Evolutionary conservation across 2,888 invertebrate genomes (phyloP), one percentile per base, ranked within the genome.

Genomic region (Phyto melanocephala): DNA sequence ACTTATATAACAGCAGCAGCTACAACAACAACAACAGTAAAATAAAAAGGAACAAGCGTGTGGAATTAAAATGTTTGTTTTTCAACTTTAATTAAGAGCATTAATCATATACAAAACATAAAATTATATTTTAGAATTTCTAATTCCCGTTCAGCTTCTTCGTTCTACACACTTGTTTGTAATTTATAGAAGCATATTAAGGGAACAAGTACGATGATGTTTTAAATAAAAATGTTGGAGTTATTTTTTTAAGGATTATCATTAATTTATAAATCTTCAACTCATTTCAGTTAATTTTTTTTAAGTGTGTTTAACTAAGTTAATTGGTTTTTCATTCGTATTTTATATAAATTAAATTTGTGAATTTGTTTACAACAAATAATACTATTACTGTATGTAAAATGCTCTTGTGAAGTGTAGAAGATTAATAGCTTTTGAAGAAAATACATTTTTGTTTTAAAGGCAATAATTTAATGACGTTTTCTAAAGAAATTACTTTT

Each of bases 21-120:
- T 13, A 4, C 45, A 24, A 10, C n/a, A 15, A 33, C 8, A 28
- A n/a, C 13, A 33, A 33, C 11, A 33, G 5, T 1, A 11, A 33
- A 20, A 10, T 8, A 8, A 56, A 22, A 17, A 28, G 2, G 42
- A 17, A 58, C n/a, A n/a, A 8, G 13, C 20, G 10, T 56, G 54
- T 42, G 17, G 54, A 37, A 10, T 52, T 20, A 22, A 22, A 5
- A 11, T 52, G 8, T 20, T 42, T 35, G 52, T 42, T 24, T n/a
- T 58, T 42, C 20, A 5, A 47, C 15, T 47, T 22, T 42, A 8
- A 37, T 37, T 24, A n/a, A 17, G 56, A 74, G 35, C 22, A 52
- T 67, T 35, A 67, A 52, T 67, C 50, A 67, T 67, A 10, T 63
- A 28, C 28, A 33, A 33, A 47, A 47, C 24, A 11, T 47, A 8